Conservation (phyloP, 2,113 vertebrate genomes). For the Catharus minimus region DNA sequence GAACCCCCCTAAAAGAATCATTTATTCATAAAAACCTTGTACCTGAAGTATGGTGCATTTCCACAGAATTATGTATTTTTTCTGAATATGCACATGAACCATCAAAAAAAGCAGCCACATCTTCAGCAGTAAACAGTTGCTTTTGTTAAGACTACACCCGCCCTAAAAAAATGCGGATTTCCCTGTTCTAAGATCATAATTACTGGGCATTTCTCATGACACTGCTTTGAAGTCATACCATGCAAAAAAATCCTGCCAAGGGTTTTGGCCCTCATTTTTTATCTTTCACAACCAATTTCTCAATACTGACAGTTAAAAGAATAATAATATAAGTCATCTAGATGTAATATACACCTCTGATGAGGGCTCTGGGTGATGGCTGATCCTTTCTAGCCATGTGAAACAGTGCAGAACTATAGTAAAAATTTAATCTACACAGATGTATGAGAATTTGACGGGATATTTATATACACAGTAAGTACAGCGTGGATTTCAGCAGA, state of each 20-base stretch:
- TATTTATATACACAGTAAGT: neutral
- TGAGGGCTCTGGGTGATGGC: neutral
- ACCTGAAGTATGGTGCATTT: neutral
- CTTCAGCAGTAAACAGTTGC: neutral
- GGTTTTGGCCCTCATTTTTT: neutral
- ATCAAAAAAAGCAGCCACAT: neutral
- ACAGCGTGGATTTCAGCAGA: neutral
- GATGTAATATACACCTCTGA: neutral
- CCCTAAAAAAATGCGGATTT: slow-evolving; percentile 38
- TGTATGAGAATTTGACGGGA: neutral
- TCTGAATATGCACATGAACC: neutral
- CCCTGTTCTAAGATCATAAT: neutral
- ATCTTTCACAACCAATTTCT: neutral
- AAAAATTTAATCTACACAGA: neutral
- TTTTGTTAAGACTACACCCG: slow-evolving; percentile 27
- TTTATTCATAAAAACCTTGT: neutral
- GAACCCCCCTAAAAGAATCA: neutral
- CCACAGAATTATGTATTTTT: neutral
- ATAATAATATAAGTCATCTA: neutral
- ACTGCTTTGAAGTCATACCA: neutral
- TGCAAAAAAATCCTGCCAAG: neutral
- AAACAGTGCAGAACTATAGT: neutral
- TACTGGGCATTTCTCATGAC: neutral
- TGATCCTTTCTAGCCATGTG: neutral
- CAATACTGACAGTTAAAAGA: neutral